Evolutionary conservation across 2,113 vertebrate species (phyloP).

Genomic region (Connochaetes taurinus): DNA sequence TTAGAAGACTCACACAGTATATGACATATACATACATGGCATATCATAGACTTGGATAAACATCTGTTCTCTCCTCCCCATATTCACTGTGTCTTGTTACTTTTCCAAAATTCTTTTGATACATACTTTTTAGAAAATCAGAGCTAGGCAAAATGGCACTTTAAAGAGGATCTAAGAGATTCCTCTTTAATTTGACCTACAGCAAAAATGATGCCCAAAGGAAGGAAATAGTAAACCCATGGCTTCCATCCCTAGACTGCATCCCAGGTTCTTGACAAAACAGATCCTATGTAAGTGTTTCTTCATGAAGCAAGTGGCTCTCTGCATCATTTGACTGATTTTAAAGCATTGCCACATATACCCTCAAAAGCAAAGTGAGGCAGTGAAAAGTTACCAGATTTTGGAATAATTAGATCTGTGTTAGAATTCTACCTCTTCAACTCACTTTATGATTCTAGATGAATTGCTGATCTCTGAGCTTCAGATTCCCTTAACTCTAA

Average conservation of each 20-base stretch:
- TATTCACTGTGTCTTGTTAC: not conserved
- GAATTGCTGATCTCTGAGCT: not conserved
- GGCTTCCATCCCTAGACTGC: not conserved
- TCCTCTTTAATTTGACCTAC: not conserved
- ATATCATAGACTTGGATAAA: not conserved
- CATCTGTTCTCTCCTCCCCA: not conserved
- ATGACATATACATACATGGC: not conserved
- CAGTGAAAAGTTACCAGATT: not conserved
- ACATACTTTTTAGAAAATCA: not conserved
- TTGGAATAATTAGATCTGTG: not conserved
- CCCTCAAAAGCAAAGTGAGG: not conserved
- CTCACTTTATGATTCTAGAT: not conserved
- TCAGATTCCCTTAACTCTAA: not conserved
- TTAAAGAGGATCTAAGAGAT: not conserved
- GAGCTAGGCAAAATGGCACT: not conserved
- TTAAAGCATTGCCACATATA: not conserved
- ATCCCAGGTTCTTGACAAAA: not conserved
- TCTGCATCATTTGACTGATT: not conserved
- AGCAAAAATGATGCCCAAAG: not conserved
- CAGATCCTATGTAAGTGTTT: not conserved
- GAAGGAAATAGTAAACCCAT: not conserved
- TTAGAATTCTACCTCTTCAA: constrained; percentile 12
- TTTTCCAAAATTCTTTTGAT: not conserved
- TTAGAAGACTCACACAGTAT: not conserved
- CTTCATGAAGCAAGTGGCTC: not conserved